Conservation (phyloP, 2,888 invertebrate species). For the Gastracanthus pulcherrimus region DNA sequence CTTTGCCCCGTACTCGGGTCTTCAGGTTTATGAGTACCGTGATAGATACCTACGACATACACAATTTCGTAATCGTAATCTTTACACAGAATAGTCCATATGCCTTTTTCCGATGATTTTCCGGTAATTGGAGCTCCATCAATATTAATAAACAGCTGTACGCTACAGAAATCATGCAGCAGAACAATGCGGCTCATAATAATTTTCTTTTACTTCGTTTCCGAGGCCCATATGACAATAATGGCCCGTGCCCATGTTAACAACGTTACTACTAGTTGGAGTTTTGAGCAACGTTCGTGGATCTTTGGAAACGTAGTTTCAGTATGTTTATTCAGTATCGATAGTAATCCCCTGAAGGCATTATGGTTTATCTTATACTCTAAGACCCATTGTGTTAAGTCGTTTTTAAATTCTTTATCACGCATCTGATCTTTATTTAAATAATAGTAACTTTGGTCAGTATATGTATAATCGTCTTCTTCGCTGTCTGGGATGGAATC, state of each 20-base stretch:
- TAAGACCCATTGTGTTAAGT: not conserved
- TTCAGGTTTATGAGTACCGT: constrained; percentile 23
- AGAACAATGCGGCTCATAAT: not conserved
- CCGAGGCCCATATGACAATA: constrained; percentile 45
- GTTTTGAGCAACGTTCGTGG: constrained; percentile 47
- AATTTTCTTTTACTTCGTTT: not conserved
- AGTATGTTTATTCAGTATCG: not conserved
- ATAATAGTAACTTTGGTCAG: not conserved
- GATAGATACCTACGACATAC: constrained; percentile 20
- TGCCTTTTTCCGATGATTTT: constrained; percentile 17
- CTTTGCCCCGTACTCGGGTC: too few species aligned
- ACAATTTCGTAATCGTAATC: constrained; percentile 17
- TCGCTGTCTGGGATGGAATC: not conserved
- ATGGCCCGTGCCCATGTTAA: constrained; percentile 37
- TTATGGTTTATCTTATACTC: not conserved
- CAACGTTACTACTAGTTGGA: constrained; percentile 28
- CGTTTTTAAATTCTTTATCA: not conserved
- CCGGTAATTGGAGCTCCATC: not conserved
- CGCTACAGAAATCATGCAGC: not conserved
- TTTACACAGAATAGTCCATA: constrained; percentile 8
- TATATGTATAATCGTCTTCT: not conserved
- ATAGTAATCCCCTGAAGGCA: not conserved
- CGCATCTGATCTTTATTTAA: not conserved
- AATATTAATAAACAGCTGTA: not conserved
- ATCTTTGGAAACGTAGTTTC: constrained; percentile 24